Percentiles rank a stretch among this genome's conserved stretches.
Evolutionary conservation across 2,888 invertebrate genomes (phyloP).

Genomic region (Tridacna crocea): DNA sequence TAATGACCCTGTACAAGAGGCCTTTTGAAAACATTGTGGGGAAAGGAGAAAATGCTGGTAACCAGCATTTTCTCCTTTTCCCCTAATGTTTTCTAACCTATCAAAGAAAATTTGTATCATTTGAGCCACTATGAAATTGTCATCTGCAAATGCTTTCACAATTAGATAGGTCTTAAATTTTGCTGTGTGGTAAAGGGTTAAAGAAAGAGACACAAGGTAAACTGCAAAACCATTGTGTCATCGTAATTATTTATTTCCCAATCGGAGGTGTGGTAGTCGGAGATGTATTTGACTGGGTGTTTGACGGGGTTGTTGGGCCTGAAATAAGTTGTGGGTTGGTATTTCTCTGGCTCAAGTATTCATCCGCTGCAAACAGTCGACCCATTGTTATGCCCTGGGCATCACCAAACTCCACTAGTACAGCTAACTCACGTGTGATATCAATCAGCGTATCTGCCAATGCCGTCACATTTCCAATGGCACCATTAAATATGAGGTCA

Average conservation of each 20-base stretch:
- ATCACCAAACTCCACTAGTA: not conserved
- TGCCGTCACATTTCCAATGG: not conserved
- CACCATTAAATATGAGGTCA: not conserved
- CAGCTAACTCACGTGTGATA: conserved; percentile 2
- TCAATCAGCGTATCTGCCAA: not conserved
- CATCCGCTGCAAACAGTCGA: not conserved
- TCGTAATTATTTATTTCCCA: not conserved
- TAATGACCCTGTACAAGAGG: too few relatives aligned
- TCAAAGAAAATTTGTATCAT: too few relatives aligned
- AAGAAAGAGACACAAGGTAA: not conserved
- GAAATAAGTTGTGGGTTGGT: not conserved
- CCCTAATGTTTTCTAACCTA: too few relatives aligned
- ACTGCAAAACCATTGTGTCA: not conserved
- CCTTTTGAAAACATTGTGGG: too few relatives aligned
- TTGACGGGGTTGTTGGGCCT: not conserved
- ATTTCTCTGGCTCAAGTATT: not conserved
- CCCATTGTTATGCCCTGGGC: not conserved
- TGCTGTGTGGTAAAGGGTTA: too few relatives aligned
- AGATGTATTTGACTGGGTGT: not conserved
- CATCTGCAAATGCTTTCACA: too few relatives aligned
- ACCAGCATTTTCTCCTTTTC: too few relatives aligned
- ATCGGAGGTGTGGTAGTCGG: not conserved
- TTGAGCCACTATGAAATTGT: too few relatives aligned
- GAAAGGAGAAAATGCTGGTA: too few relatives aligned
- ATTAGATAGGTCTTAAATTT: too few relatives aligned